Conservation (phyloP, 2,888 invertebrate species). For the Zonitis immaculata region DNA sequence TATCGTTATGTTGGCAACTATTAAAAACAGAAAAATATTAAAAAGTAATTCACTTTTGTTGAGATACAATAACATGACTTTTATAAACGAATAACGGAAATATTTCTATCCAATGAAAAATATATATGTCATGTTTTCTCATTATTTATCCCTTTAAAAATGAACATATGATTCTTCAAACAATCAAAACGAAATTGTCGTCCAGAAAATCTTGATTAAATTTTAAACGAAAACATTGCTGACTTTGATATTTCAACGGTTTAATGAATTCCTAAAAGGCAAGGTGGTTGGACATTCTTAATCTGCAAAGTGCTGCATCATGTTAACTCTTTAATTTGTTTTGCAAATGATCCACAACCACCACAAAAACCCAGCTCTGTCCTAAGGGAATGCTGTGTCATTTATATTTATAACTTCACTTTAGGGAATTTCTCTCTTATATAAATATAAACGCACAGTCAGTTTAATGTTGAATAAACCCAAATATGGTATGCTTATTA, state of each 20-base stretch:
- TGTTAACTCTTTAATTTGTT: constrained; percentile 47
- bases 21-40: constrained; percentile 16
- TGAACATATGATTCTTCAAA: too few species aligned
- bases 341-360: constrained; percentile 42
- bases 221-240: constrained; percentile 16
- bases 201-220: constrained; percentile 5
- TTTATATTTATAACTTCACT: constrained; percentile 29
- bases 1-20: constrained; percentile 9
- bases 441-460: constrained; percentile 29
- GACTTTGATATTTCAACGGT: constrained; percentile 21
- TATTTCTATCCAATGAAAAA: not conserved
- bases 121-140: not conserved
- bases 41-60: constrained; percentile 13
- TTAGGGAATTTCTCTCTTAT: constrained; percentile 19
- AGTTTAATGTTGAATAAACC: constrained; percentile 28
- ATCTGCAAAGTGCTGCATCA: constrained; percentile 46
- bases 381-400: constrained; percentile 26
- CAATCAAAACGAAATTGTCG: not conserved
- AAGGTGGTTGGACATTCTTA: constrained; percentile 33
- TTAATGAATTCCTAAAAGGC: constrained; percentile 22
- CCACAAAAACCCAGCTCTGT: constrained; percentile 15
- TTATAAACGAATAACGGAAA: not conserved
- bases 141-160: too few species aligned
- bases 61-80: not conserved
- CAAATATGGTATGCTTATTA: too few species aligned